Evolutionary conservation across 2,797 vertebrate genomes (phyloP), one percentile per base, ranked within the genome.

Genomic region (Danionella dracula): DNA sequence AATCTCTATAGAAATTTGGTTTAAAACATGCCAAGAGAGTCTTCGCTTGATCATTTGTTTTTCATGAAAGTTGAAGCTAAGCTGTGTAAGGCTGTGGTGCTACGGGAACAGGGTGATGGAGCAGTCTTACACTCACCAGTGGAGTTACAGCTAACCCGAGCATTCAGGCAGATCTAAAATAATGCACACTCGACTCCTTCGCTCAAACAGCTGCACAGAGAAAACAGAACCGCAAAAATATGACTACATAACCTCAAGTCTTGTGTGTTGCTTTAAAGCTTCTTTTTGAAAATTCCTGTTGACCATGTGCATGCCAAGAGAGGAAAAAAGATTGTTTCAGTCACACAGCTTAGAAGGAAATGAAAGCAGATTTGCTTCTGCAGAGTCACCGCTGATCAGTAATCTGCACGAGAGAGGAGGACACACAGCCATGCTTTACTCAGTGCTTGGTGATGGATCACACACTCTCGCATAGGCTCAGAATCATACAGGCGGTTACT

Each of bases 341-440:
- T 42, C 60, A 61, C 17, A 44, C 19, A 45, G 53, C 46, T 37
- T 13, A 48, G 31, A 70, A 56, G 35, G 51, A 72, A 41, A 62
- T 53, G 34, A 40, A 46, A 63, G 38, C 4, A 49, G 29, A 62
- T 60, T 15, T 64, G 58, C 49, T 64, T 72, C 15, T 38, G 41
- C 12, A 48, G 40, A 16, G 19, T 16, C 11, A 37, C 13, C 58
- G 19, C 31, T 35, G 59, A 60, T 55, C 49, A 23, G 38, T 70
- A 54, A 69, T 59, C 51, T 46, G 2, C 15, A 19, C 58, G 27
- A 38, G 37, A 60, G 73, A 35, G 12, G 21, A 62, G 31, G 60
- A 48, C 56, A 0, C 49, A 44, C 42, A 53, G 35, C 41, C 62
- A 56, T 53, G 42, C 58, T 49, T 63, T 45, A 11, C 10, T 32